Evolutionary conservation across 2,113 vertebrate genomes (phyloP).

Genomic region (Poicephalus meyeri): DNA sequence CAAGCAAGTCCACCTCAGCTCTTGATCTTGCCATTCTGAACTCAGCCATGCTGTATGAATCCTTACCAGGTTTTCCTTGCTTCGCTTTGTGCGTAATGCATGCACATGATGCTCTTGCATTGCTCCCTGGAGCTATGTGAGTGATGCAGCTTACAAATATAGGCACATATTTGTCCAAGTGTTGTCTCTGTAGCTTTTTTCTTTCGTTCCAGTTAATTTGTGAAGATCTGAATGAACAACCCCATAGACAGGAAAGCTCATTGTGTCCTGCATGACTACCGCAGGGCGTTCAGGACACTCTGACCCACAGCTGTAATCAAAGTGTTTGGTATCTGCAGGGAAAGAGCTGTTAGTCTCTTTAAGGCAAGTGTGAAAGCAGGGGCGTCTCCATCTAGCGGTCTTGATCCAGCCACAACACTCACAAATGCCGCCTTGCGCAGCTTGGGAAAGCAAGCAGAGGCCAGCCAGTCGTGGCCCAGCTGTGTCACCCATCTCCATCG

Average conservation of each 20-base stretch:
- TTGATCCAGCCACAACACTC: not conserved
- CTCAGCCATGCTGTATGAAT: rapidly evolving
- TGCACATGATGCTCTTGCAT: not conserved
- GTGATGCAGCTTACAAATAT: not conserved
- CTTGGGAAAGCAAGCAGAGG: not conserved
- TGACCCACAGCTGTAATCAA: not conserved
- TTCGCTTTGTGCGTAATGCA: not conserved
- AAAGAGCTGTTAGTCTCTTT: not conserved
- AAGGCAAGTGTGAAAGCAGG: not conserved
- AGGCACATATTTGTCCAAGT: not conserved
- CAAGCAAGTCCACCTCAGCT: not conserved
- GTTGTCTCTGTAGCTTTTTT: not conserved
- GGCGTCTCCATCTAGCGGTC: not conserved
- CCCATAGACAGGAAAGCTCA: not conserved
- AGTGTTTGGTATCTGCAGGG: not conserved
- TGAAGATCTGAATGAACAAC: not conserved
- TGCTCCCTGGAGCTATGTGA: not conserved
- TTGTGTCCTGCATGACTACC: not conserved
- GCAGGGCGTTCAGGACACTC: not conserved
- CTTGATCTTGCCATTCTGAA: not conserved
- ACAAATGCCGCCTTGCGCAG: not conserved
- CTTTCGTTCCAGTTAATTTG: not conserved
- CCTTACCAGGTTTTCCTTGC: not conserved
- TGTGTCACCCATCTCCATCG: not conserved
- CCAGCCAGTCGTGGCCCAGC: not conserved